A percentile compares a stretch with the other conserved stretches of the same genome.
Evolutionary conservation across 2,888 invertebrate genomes (phyloP).

Genomic region (Xylophagus ater): DNA sequence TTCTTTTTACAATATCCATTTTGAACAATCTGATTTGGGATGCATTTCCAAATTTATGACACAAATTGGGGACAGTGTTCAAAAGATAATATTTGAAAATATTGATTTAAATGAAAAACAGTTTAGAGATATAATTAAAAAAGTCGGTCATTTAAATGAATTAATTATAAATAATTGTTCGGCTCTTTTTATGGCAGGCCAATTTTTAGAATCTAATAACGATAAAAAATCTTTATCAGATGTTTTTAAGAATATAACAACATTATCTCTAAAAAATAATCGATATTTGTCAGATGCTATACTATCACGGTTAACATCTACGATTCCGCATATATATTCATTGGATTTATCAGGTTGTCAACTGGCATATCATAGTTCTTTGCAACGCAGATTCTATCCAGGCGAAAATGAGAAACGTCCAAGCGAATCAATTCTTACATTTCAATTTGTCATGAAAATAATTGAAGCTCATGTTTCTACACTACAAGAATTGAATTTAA

Average conservation of each 20-base stretch:
- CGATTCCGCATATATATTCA: slow-evolving; percentile 48
- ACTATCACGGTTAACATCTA: slow-evolving; percentile 51
- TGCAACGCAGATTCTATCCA: slow-evolving; percentile 58
- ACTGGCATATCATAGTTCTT: slow-evolving; percentile 57
- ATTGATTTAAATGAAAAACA: slow-evolving; percentile 55
- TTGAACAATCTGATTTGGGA: slow-evolving; percentile 33
- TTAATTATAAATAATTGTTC: slow-evolving; percentile 54
- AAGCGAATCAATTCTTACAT: slow-evolving; percentile 61
- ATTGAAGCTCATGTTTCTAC: slow-evolving; percentile 43
- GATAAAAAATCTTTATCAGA: slow-evolving; percentile 41
- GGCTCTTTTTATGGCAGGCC: slow-evolving; percentile 63
- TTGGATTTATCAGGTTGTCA: slow-evolving; percentile 56
- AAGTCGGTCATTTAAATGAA: slow-evolving; percentile 45
- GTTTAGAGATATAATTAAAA: slow-evolving; percentile 47
- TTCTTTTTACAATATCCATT: slow-evolving; percentile 28
- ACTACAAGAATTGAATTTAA: slow-evolving; percentile 52
- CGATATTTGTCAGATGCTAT: slow-evolving; percentile 65
- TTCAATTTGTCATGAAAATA: slow-evolving; percentile 51
- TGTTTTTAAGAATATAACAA: slow-evolving; percentile 44
- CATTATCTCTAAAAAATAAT: slow-evolving; percentile 52
- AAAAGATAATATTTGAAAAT: slow-evolving; percentile 44
- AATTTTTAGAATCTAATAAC: slow-evolving; percentile 48
- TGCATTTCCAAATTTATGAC: slow-evolving; percentile 44
- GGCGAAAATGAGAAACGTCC: slow-evolving; percentile 37
- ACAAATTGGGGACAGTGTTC: slow-evolving; percentile 46